Percentiles rank a stretch among this genome's conserved stretches.
phyloP scores from a whole-genome alignment of 2,888 invertebrate genomes.

The Caenorhabditis doughertyi region DNA sequence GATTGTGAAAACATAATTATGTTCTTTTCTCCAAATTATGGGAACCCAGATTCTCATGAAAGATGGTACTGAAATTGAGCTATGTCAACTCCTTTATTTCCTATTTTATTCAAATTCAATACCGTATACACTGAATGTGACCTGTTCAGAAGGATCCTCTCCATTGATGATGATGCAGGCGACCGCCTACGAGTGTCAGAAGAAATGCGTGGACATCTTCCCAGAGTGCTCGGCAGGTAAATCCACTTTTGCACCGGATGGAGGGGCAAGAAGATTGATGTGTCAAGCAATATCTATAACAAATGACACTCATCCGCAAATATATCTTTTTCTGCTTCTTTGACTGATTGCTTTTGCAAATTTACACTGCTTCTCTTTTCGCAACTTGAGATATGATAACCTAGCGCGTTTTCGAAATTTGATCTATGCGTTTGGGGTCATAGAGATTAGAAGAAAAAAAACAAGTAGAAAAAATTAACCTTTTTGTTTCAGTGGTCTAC shows the following conservation, averaged over 20 bases:
- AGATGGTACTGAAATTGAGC: too few species aligned
- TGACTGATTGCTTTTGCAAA: slow-evolving; percentile 66
- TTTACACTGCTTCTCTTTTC: slow-evolving; percentile 61
- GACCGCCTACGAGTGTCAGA: slow-evolving; percentile 75
- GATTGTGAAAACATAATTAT: too few species aligned
- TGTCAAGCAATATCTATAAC: slow-evolving; percentile 65
- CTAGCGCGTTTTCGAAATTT: slow-evolving; percentile 43
- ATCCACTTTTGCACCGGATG: slow-evolving; percentile 49
- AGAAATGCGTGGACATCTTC: slow-evolving; percentile 74
- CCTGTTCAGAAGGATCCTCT: slow-evolving; percentile 69
- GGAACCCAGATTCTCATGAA: too few species aligned
- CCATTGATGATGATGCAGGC: slow-evolving; percentile 74
- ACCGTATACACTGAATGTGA: not conserved
- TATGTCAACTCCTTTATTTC: too few species aligned
- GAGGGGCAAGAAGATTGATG: slow-evolving; percentile 57
- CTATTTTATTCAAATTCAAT: too few species aligned
- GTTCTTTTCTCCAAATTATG: too few species aligned
- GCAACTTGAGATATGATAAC: slow-evolving; percentile 65
- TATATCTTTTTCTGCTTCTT: slow-evolving; percentile 60
- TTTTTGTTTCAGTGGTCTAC: slow-evolving; percentile 74
- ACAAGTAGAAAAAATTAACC: not conserved
- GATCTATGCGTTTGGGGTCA: slow-evolving; percentile 49
- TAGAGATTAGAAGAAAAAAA: slow-evolving; percentile 11
- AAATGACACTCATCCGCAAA: slow-evolving; percentile 63
- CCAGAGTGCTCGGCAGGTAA: slow-evolving; percentile 75